Conservation (phyloP, 2,797 vertebrate genomes). For the Gastrophryne carolinensis region DNA sequence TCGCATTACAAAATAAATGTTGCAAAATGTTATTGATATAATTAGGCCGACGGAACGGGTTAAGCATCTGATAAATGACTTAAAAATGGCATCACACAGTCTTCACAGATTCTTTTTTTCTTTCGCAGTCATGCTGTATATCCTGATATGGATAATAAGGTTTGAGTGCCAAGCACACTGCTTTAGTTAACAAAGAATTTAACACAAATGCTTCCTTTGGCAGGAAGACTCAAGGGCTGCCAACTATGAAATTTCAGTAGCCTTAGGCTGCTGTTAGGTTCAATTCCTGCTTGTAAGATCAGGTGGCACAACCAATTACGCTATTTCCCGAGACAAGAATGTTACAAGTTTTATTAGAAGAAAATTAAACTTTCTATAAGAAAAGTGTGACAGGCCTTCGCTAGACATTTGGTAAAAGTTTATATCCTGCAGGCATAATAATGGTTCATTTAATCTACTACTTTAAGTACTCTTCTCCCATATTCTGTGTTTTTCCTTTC, state of each 20-base stretch:
- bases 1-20: not conserved
- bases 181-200: conserved; percentile 52
- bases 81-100: conserved; percentile 19
- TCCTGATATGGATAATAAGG: conserved; percentile 47
- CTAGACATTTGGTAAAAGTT: conserved; percentile 45
- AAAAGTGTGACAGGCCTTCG: conserved; percentile 39
- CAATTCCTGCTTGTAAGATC: conserved; percentile 53
- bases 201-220: conserved; percentile 50
- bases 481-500: not conserved
- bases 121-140: conserved; percentile 29
- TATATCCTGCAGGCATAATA: conserved; percentile 33
- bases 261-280: conserved; percentile 51
- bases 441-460: conserved; percentile 28
- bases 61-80: conserved; percentile 30
- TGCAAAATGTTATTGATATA: not conserved
- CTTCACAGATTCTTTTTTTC: conserved; percentile 23
- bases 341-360: conserved; percentile 50
- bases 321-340: conserved; percentile 50
- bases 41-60: conserved; percentile 18
- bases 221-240: conserved; percentile 51
- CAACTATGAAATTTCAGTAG: conserved; percentile 50
- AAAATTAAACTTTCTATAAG: conserved; percentile 49
- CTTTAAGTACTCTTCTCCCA: not conserved
- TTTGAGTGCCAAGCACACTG: conserved; percentile 47
- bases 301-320: conserved; percentile 48